Evolutionary conservation across 2,113 vertebrate genomes (phyloP), one percentile per base, ranked within the genome.

Genomic region (Bos javanicus): DNA sequence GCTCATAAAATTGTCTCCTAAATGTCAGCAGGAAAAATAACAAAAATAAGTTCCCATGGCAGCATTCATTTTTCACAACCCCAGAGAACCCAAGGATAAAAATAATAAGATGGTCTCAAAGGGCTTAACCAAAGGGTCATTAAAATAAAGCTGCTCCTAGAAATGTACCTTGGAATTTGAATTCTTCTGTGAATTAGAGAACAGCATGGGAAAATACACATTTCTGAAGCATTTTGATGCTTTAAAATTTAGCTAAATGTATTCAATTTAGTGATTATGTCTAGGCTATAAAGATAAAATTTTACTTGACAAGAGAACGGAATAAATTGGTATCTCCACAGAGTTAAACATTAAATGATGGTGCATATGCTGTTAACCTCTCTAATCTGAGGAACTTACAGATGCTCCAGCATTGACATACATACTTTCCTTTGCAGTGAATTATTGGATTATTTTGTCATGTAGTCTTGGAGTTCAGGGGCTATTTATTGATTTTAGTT

Each of bases 1-100:
- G 4, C 3, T 76, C 3, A 26, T 52, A 81, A 92, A 96, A 95
- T 64, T 94, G 50, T 93, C 59, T 95, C 64, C 28, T 94, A 95
- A 90, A 95, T 95, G 57, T 97, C 76, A 96, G 26, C 28, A 86
- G 59, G 50, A 92, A 89, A 93, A 96, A 93, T 57, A 91, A 46
- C 33, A 82, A 97, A 95, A 97, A 85, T 76, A 94, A 86, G 28
- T 89, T 86, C 48, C 43, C 16, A 3, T 86, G 95, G 89, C 19
- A 74, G 8, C 9, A 52, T 92, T 91, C 60, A 90, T 91, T 93
- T 97, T 71, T 87, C 74, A 93, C 56, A 89, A 12, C 16, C 26
- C 9, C 33, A 80, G 52, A 95, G 28, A 94, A 90, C 5, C 17
- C 82, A 30, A 71, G 48, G 26, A 81, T 56, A 87, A 88, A 92